These are phyloP conservation scores for Ciconia stormi DNA, from an alignment of 2,113 vertebrate species.

Conservation along the genomic window DNA sequence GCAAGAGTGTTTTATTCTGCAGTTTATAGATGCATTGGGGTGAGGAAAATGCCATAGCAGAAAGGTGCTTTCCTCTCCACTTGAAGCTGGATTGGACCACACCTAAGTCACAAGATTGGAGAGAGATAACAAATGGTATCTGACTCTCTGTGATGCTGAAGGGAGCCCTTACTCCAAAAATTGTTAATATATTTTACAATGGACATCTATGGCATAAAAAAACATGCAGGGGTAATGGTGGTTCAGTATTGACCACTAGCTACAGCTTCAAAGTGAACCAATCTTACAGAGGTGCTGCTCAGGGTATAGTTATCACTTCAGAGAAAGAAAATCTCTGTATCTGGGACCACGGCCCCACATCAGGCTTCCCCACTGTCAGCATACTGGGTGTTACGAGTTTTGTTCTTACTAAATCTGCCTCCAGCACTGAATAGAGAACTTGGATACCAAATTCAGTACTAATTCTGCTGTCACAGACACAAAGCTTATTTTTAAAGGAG, in stretches of 20 bases:
- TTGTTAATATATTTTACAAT: not conserved
- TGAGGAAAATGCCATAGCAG: not conserved
- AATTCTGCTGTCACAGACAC: not conserved
- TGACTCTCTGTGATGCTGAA: not conserved
- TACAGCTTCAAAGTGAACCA: not conserved
- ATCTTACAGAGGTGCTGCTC: not conserved
- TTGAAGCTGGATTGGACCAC: not conserved
- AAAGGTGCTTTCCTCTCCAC: not conserved
- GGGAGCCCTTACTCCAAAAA: not conserved
- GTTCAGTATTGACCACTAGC: not conserved
- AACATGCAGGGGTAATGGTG: not conserved
- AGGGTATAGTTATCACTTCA: not conserved
- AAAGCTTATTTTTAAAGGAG: not conserved
- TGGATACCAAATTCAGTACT: not conserved
- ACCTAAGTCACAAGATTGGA: not conserved
- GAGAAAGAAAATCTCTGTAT: not conserved
- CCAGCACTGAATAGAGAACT: not conserved
- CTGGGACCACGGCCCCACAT: not conserved
- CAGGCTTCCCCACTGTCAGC: not conserved
- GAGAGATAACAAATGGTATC: not conserved
- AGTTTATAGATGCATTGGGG: not conserved
- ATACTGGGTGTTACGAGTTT: not conserved
- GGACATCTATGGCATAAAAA: not conserved
- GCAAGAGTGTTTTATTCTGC: not conserved
- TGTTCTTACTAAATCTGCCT: not conserved